phyloP scores from a whole-genome alignment of 2,113 vertebrate genomes.

The Paracanthobrama guichenoti region DNA sequence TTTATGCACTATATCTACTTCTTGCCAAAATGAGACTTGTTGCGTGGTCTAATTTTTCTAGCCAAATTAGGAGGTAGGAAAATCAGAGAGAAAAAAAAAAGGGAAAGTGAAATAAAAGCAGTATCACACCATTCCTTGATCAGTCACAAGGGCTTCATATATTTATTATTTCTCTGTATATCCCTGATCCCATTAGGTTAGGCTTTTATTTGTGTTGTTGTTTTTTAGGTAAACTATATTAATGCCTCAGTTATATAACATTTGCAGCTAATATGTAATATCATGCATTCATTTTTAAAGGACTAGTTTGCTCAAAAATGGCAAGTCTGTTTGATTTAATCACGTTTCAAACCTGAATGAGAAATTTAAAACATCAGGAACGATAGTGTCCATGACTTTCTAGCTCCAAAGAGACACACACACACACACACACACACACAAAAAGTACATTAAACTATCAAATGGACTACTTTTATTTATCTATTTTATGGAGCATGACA shows the following conservation, averaged over 20 bases:
- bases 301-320: slow-evolving; percentile 1
- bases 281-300: neutral
- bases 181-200: neutral
- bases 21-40: slow-evolving; percentile 83
- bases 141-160: slow-evolving; percentile 54
- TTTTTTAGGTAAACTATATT: neutral
- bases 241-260: slow-evolving; percentile 15
- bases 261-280: slow-evolving; percentile 1
- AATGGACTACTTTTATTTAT: neutral
- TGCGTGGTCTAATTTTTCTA: slow-evolving; percentile 78
- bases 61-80: slow-evolving; percentile 72
- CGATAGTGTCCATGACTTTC: neutral
- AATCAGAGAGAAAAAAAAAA: slow-evolving; percentile 22
- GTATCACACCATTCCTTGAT: slow-evolving; percentile 37
- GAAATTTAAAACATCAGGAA: neutral
- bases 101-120: slow-evolving; percentile 36
- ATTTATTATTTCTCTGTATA: slow-evolving; percentile 9
- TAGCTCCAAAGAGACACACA: neutral
- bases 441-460: too few relatives aligned
- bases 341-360: neutral
- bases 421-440: too few relatives aligned
- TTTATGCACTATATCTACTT: slow-evolving; percentile 81
- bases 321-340: neutral
- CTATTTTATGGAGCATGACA: neutral
- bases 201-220: neutral